Evolutionary conservation across 2,888 invertebrate genomes (phyloP), one percentile per base, ranked within the genome.

Genomic region (Lepidonotus clava): DNA sequence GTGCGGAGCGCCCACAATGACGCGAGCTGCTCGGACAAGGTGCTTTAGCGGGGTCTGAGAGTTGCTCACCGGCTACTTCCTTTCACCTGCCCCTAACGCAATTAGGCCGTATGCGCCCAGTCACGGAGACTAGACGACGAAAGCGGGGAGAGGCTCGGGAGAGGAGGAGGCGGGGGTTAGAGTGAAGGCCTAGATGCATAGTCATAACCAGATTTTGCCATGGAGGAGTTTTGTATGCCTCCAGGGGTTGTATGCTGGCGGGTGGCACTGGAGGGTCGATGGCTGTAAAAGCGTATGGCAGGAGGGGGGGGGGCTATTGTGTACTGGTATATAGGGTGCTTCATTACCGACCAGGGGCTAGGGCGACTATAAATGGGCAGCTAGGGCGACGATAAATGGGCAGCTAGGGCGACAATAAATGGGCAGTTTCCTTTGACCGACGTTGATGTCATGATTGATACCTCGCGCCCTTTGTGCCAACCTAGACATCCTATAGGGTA

Each of bases 321-420:
- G 36, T 11, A 14, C 38, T 71, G 24, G 28, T 61, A 1, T 34
- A 71, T 71, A 36, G 71, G 71, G 71, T 71, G 71, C 38, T 71
- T 71, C 71, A 71, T 71, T 71, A 71, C 71, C 6, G 38, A 32
- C 34, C 0, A 34, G 18, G 6, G 14, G 11, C 2, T 5, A 34
- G 71, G 71, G 71, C 38, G 71, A 71, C 71, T 71, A 38, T 32
- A 71, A 71, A 71, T 71, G 71, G 71, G n/a, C 36, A 34, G 11
- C 2, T 5, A 34, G 71, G 71, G 71, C 38, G 71, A 71, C 71
- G 34, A 38, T 32, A 71, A 71, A 71, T 71, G 71, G 71, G n/a
- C 36, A 34, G 11, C 2, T 5, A 34, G 71, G 71, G 71, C 38
- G 71, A 71, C 71, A 36, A 38, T 32, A 71, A 71, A 71, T 71